Evolutionary conservation across 30 jellyfish, hydroid and myxozoan species (phyloP), one percentile per base, ranked within the genome.

Genomic region (Rhopilema esculentum): DNA sequence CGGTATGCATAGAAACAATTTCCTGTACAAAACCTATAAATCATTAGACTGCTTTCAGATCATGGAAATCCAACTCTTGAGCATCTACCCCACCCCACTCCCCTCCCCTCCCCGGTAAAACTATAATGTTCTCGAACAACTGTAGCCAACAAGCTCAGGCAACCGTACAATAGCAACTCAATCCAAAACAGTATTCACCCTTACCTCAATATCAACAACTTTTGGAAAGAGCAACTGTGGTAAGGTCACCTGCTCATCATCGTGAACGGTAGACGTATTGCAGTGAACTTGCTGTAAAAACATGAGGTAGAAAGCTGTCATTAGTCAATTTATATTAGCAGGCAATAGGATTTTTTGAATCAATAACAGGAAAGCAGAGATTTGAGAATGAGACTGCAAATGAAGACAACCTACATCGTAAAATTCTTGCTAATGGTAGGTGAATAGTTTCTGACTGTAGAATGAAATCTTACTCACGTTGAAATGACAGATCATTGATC

Each of bases 401-500:
- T n/a, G 57, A 12, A 12, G 57, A 40, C 6, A 40, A 40, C 57
- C 6, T 40, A 2, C 57, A 40, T 2, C 57, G 12, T 2, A 40
- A 12, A 40, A 2, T 6, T 40, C 57, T 40, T 40, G 6, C 9
- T 40, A 6, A 12, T 6, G 12, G 57, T 40, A 40, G 57, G 57
- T 2, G 12, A 40, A 6, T 40, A 6, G 6, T 12, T 40, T 2
- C 9, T 40, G 57, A 40, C 57, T 6, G 57, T 40, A 6, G 12
- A 40, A 40, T 12, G 57, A 40, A 40, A 77, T 26, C 0, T 0
- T 8, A 49, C 78, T 70, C 75, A 89, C 98, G 78, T 84, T 93
- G 79, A 93, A 75, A 68, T 93, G 98, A 62, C 89, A 80, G 25
- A 93, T 88, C 93, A 93, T 72, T n/a, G 93, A 81, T 0, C 97